phyloP scores from a whole-genome alignment of 2,888 invertebrate genomes.

The Melanotus villosus region DNA sequence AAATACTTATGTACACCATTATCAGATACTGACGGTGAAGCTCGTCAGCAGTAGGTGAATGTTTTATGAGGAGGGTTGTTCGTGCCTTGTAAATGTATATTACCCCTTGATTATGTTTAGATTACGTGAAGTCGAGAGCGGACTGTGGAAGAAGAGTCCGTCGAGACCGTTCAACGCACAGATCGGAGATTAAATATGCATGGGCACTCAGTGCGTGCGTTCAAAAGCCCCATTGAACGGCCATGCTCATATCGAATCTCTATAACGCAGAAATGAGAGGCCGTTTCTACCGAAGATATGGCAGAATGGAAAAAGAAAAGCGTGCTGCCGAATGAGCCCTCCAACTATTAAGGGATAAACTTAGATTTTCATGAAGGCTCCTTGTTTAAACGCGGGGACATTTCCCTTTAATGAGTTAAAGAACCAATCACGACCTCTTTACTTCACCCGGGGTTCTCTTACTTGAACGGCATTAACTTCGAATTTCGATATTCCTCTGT shows the following conservation, averaged over 20 bases:
- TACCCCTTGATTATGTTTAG: conserved; percentile 60
- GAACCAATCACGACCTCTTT: neutral
- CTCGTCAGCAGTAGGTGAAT: conserved; percentile 52
- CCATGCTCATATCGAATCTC: conserved; percentile 32
- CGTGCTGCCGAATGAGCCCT: conserved; percentile 10
- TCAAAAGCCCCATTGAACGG: conserved; percentile 35
- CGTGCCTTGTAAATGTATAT: conserved; percentile 58
- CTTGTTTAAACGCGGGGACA: conserved; percentile 14
- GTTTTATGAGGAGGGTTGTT: conserved; percentile 55
- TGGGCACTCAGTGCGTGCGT: conserved; percentile 53
- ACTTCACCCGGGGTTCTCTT: neutral
- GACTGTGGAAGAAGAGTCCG: conserved; percentile 52
- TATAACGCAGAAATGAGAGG: conserved; percentile 26
- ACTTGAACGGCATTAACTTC: no score
- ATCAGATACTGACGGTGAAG: conserved; percentile 43
- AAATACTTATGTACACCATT: conserved; percentile 36
- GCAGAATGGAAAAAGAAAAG: conserved; percentile 2
- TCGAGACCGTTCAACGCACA: conserved; percentile 54
- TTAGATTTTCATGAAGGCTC: conserved; percentile 17
- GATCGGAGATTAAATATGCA: conserved; percentile 56
- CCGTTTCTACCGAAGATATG: neutral
- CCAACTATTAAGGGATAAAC: conserved; percentile 19
- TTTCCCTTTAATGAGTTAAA: conserved; percentile 16
- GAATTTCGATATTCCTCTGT: no score
- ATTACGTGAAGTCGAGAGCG: conserved; percentile 55